Evolutionary conservation across 2,888 invertebrate species (phyloP).

Genomic region (Aproaerema taeniolella): DNA sequence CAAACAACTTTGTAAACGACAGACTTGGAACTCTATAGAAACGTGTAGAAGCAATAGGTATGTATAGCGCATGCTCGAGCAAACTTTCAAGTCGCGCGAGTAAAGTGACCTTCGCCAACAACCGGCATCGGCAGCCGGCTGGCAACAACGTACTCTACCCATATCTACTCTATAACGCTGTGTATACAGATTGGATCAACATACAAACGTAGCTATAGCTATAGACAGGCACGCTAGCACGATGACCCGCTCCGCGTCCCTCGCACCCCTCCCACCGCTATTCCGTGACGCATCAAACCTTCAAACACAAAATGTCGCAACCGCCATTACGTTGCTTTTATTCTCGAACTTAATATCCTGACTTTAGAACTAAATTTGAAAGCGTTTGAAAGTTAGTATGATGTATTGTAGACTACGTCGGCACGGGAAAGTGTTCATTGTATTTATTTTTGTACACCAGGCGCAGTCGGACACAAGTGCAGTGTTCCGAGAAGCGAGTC

Average conservation of each 20-base stretch:
- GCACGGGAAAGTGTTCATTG: conserved; percentile 60
- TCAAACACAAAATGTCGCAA: conserved; percentile 37
- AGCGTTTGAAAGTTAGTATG: neutral
- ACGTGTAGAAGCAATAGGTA: neutral
- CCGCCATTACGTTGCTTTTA: conserved; percentile 21
- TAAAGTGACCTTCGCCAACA: conserved; percentile 59
- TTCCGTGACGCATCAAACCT: conserved; percentile 55
- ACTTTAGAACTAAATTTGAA: conserved; percentile 24
- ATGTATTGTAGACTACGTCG: conserved; percentile 21
- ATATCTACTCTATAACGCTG: conserved; percentile 34
- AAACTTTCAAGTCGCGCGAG: conserved; percentile 19
- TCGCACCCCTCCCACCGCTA: conserved; percentile 33
- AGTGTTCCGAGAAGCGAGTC: conserved; percentile 55
- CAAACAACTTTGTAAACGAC: conserved; percentile 8
- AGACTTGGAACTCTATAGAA: conserved; percentile 1
- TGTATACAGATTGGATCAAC: conserved; percentile 43
- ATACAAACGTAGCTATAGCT: conserved; percentile 35
- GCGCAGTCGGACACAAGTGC: conserved; percentile 55
- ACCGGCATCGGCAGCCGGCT: conserved; percentile 64
- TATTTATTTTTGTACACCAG: conserved; percentile 57
- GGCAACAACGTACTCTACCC: conserved; percentile 60
- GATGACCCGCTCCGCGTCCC: conserved; percentile 60
- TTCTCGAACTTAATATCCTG: conserved; percentile 26
- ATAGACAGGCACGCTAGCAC: conserved; percentile 46
- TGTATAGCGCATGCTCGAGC: conserved; percentile 9